phyloP scores from a whole-genome alignment of 35 echinoderm and acorn worm species.

The Acanthaster planci region DNA sequence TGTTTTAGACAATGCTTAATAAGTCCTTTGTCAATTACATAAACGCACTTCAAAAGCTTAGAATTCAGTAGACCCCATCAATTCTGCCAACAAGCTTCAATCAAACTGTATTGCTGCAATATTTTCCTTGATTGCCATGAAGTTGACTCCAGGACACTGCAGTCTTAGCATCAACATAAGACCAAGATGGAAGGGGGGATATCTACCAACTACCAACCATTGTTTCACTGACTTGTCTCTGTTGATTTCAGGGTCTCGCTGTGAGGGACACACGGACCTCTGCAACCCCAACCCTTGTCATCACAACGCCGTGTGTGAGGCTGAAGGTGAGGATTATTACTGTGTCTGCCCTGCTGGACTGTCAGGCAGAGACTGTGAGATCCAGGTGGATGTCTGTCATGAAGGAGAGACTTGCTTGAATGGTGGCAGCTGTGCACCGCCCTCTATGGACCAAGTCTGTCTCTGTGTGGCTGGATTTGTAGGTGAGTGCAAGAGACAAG shows the following conservation, averaged over 20 bases:
- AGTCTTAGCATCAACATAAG: too few species aligned
- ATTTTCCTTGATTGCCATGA: too few species aligned
- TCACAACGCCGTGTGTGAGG: slow-evolving; percentile 32
- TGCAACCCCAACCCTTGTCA: slow-evolving; percentile 18
- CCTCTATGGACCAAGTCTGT: slow-evolving; percentile 5
- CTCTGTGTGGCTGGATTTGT: not conserved
- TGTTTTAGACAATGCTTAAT: too few species aligned
- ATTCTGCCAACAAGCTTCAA: too few species aligned
- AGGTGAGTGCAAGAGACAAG: not conserved
- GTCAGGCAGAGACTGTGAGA: slow-evolving; percentile 35
- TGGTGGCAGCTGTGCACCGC: slow-evolving; percentile 34
- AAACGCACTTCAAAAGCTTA: too few species aligned
- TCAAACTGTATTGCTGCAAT: too few species aligned
- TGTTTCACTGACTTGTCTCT: not conserved
- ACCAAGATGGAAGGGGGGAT: too few species aligned
- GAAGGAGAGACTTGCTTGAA: slow-evolving; percentile 3
- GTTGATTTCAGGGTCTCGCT: not conserved
- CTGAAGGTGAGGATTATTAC: slow-evolving; percentile 29
- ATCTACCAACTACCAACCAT: too few species aligned
- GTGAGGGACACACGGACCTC: not conserved
- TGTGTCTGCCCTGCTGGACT: slow-evolving; percentile 35
- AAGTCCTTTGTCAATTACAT: too few species aligned
- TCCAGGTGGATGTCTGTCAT: slow-evolving; percentile 24
- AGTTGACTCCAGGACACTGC: too few species aligned
- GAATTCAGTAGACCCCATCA: too few species aligned